A percentile compares a stretch with the other conserved stretches of the same genome.
Evolutionary conservation across 2,113 vertebrate species (phyloP).

Genomic region (Xenotilapia caudafasciata): DNA sequence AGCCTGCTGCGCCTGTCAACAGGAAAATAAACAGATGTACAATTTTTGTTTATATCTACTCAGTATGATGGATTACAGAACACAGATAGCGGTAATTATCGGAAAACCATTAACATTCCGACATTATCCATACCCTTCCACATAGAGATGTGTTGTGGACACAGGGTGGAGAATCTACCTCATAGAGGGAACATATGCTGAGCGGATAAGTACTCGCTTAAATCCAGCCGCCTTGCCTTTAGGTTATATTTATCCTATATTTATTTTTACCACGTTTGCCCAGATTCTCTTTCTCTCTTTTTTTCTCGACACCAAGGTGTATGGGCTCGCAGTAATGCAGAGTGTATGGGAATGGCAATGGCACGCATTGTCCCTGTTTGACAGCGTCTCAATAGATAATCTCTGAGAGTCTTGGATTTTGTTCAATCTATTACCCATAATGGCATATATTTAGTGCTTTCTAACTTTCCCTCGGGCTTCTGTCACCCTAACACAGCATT

Average conservation of each 20-base stretch:
- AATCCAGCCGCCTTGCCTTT: conserved; percentile 51
- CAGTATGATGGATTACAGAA: conserved; percentile 59
- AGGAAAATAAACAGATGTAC: conserved; percentile 66
- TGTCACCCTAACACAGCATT: conserved; percentile 55
- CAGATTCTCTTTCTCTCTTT: conserved; percentile 18
- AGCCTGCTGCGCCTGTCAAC: conserved; percentile 10
- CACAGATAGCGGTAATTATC: conserved; percentile 69
- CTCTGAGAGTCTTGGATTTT: conserved; percentile 65
- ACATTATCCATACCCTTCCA: conserved; percentile 60
- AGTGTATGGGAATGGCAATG: conserved; percentile 38
- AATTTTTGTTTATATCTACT: conserved; percentile 55
- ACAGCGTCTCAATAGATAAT: conserved; percentile 69
- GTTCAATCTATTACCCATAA: conserved; percentile 70
- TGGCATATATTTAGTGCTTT: conserved; percentile 70
- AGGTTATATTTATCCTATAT: conserved; percentile 59
- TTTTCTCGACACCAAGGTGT: conserved; percentile 49
- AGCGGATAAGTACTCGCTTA: conserved; percentile 49
- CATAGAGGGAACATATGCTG: conserved; percentile 29
- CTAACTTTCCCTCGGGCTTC: conserved; percentile 71
- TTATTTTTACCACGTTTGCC: conserved; percentile 55
- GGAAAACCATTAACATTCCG: conserved; percentile 70
- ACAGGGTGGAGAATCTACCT: conserved; percentile 29
- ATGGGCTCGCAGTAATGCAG: conserved; percentile 47
- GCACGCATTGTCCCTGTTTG: conserved; percentile 61
- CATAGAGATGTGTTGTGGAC: conserved; percentile 23